Base-by-base conservation (phyloP, 2,888 invertebrate genomes). In the Glyphotaelius pellucidus region DNA sequence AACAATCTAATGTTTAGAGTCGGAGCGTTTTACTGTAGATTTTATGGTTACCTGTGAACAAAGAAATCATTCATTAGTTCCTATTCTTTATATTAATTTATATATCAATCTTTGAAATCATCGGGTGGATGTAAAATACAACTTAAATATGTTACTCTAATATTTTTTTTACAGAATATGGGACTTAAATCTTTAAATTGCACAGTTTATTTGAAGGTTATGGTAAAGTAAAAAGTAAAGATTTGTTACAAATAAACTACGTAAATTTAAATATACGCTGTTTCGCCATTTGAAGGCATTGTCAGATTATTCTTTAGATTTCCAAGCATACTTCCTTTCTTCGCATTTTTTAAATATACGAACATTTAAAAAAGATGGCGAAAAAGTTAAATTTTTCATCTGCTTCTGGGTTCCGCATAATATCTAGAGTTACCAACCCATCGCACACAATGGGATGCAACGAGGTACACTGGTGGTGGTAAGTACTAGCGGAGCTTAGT, bases 391-490 rank as follows among this genome's bases (percentile, higher is more conserved):
- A 2, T 25, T 25, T 25, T 67, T 67, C 67, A 67, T 67, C 67
- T 67, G 67, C 25, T 67, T 67, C 7, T 9, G 67, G 67, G n/a
- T 25, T 67, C 67, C 67, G 67, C 25, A 67, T 67, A 67, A 67
- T 83, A 83, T 32, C 83, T 83, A 19, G 83, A 25, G 4, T 25
- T 35, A 86, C 42, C 52, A 88, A 67, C 88, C 52, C 15, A 88
- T 52, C 31, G 67, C 31, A 32, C 35, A 52, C 47, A 88, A 88
- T 79, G 88, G 88, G 88, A 67, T 88, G 67, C 38, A 30, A 83
- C 19, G 67, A 67, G 67, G 67, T 83, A 31, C 52, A 42, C 47
- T 15, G 15, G 47, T 31, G 79, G 67, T 25, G 67, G 67, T 67
- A 67, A 9, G 1, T 67, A 67, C 25, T 67, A 67, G 67, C 25